A percentile compares a stretch with the other conserved stretches of the same genome.
These are phyloP conservation scores for Carassius auratus DNA, from an alignment of 2,113 vertebrate species.

Conservation along the genomic window DNA sequence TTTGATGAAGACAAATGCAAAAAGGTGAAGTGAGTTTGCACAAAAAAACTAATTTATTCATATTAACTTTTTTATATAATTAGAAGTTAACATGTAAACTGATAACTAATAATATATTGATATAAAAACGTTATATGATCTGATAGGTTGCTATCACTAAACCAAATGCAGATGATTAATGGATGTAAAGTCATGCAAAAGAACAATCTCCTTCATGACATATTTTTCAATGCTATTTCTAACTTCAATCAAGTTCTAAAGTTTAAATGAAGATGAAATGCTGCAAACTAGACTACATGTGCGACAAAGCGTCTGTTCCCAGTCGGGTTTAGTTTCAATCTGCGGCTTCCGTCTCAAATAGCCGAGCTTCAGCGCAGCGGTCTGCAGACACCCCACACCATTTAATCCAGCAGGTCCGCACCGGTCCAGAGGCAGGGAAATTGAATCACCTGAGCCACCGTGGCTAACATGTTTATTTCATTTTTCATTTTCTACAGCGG, in stretches of 20 bases:
- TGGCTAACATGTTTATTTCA: conserved; percentile 15
- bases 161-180: background rate
- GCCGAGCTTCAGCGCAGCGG: background rate
- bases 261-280: background rate
- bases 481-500: conserved; percentile 21
- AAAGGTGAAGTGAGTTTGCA: background rate
- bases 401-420: conserved; percentile 44
- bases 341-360: conserved; percentile 28
- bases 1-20: background rate
- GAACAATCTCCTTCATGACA: background rate
- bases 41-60: no score
- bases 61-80: no score
- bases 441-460: conserved; percentile 19
- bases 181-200: background rate
- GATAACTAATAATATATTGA: no score
- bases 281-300: background rate
- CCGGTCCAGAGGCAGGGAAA: background rate
- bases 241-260: background rate
- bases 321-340: conserved; percentile 43
- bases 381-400: conserved; percentile 40
- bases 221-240: no score
- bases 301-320: background rate
- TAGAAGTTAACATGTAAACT: no score
- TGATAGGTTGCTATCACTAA: no score
- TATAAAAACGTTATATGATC: background rate